These are phyloP conservation scores for Edolisoma coerulescens DNA, from an alignment of 2,113 vertebrate species.

Conservation along the genomic window DNA sequence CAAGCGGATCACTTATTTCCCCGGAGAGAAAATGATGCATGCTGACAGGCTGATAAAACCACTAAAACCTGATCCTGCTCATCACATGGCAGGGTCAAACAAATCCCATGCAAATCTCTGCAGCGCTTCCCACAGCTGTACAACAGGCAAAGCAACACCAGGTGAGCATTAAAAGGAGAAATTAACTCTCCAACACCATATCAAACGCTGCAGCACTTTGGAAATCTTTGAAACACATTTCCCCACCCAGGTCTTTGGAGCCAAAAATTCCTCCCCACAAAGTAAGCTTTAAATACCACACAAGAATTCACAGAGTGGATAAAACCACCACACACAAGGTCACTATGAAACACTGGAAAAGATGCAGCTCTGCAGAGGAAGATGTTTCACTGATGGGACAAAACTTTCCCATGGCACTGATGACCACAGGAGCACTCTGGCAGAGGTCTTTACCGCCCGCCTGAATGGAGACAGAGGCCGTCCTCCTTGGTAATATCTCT, in stretches of 20 bases:
- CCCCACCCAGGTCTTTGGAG: neutral
- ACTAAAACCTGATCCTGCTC: neutral
- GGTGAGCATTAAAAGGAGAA: neutral
- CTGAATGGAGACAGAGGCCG: neutral
- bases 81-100: neutral
- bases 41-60: conserved; percentile 5
- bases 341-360: neutral
- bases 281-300: neutral
- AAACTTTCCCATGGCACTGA: fast-evolving
- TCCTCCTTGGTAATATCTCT: neutral
- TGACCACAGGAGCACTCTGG: neutral
- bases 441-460: fast-evolving
- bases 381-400: neutral
- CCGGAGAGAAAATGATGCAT: neutral
- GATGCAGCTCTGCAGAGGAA: fast-evolving
- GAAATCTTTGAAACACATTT: neutral
- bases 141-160: neutral
- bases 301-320: neutral
- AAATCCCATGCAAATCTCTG: neutral
- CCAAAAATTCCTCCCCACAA: neutral
- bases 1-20: neutral
- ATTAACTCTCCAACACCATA: neutral
- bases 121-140: neutral
- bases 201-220: fast-evolving
- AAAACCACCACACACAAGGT: fast-evolving